Base-by-base conservation (phyloP, 2,888 invertebrate genomes). In the Meandrusa payeni region DNA sequence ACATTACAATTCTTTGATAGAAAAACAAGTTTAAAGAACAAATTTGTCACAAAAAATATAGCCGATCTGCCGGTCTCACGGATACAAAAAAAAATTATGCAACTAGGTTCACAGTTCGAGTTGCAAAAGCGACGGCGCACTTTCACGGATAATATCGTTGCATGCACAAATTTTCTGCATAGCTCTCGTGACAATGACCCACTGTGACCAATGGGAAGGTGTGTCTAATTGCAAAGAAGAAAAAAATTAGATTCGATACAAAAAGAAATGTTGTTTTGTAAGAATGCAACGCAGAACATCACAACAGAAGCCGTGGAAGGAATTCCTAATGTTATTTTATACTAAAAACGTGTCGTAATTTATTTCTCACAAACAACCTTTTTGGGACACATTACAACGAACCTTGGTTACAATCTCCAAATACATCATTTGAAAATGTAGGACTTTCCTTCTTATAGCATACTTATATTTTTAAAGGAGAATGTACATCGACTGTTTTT, bases 181-280 rank as follows among this genome's bases (percentile, higher is more conserved):
- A 69, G 63, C 67, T 54, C 61, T 48, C 60, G 49, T 80, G 86
- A 81, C 86, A 85, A 73, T 86, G 86, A 86, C 86, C 85, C 55
- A 81, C 71, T 77, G 60, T 56, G 55, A 57, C 57, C 51, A 61
- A 62, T 50, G 41, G 57, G 53, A 61, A 61, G 62, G 62, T 49
- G 51, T 48, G 47, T 47, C 44, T 41, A 50, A 40, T 44, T 46
- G 43, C 45, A 51, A 50, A 41, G n/a, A n/a, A n/a, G n/a, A n/a
- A 52, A 50, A 44, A 47, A 40, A 41, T 46, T 47, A 40, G 9
- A 26, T 36, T 49, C 20, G 12, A 33, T 10, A 44, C 38, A 38
- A 38, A 26, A 26, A 23, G 24, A 36, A 31, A 27, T 13, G 24
- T 29, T 17, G n/a, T 43, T 29, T 43, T 23, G 19, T 31, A 37